These are phyloP conservation scores for Ceramica pisi DNA, from an alignment of 2,888 invertebrate genomes.

Conservation along the genomic window DNA sequence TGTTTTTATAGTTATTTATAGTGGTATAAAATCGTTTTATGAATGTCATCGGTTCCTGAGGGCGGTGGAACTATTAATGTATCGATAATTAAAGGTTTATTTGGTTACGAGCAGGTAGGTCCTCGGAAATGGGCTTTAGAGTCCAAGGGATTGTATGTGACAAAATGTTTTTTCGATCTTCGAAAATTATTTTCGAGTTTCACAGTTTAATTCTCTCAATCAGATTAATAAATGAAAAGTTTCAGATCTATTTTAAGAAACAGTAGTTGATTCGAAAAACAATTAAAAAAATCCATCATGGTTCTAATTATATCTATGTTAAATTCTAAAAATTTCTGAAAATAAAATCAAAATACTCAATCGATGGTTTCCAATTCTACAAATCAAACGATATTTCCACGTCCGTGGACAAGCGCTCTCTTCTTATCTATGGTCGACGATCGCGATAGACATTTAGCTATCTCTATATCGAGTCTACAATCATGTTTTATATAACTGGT, in stretches of 20 bases:
- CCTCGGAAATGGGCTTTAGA: slow-evolving; percentile 13
- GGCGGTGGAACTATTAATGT: slow-evolving; percentile 68
- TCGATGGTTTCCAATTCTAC: slow-evolving; percentile 16
- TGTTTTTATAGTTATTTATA: slow-evolving; percentile 90
- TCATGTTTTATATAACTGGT: slow-evolving; percentile 20
- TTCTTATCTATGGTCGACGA: slow-evolving; percentile 26
- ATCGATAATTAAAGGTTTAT: slow-evolving; percentile 69
- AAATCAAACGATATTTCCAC: slow-evolving; percentile 30
- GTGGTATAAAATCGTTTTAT: slow-evolving; percentile 87
- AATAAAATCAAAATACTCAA: not conserved
- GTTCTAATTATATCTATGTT: too few species aligned
- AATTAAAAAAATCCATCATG: too few species aligned
- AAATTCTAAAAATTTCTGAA: not conserved
- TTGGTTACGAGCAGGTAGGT: slow-evolving; percentile 68
- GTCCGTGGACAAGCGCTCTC: slow-evolving; percentile 4
- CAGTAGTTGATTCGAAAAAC: too few species aligned
- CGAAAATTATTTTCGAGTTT: not conserved
- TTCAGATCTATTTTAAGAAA: not conserved
- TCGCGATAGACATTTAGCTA: slow-evolving; percentile 34
- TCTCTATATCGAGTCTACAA: slow-evolving; percentile 21
- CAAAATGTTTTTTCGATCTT: not conserved
- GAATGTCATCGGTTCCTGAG: slow-evolving; percentile 84
- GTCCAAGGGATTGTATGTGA: slow-evolving; percentile 19
- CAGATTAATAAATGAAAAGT: not conserved
- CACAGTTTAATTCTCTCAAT: too few species aligned